Evolutionary conservation across 2,797 vertebrate species (phyloP), one percentile per base, ranked within the genome.

Genomic region (Diglossa cyanea): DNA sequence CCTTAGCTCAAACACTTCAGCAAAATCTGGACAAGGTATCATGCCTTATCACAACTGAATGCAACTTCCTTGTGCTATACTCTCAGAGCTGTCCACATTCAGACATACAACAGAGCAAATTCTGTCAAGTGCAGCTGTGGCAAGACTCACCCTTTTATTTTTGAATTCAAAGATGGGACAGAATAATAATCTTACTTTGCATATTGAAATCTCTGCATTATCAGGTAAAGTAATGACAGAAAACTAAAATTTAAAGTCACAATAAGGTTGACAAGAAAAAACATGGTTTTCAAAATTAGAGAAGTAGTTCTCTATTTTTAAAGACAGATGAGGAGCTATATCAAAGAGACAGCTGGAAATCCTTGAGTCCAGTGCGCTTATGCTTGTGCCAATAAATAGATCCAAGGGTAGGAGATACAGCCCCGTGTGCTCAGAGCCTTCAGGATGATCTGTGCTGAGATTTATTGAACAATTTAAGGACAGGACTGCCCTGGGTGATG

Each of bases 401-500:
- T 54, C 19, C 77, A 55, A 92, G 83, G 74, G 33, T 53, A 74
- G 40, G 3, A 70, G 40, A 26, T 5, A 31, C 2, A 67, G 37
- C n/a, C 44, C 17, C 0, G 2, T 12, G 50, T 8, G 31, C 75
- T 80, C 57, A 57, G 71, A 93, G 66, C 51, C 50, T 87, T 40
- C 63, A 68, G 35, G 26, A 72, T 21, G 81, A 37, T 13, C 47
- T 2, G 17, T 47, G 60, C 14, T 18, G 63, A 65, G 48, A 94
- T 92, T 92, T 90, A 94, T 73, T 86, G 88, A 82, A 61, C 6
- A 21, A 67, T 81, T 76, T 40, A 87, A 94, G 86, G 67, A 60
- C 33, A 48, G 54, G 40, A 51, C 39, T 79, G 78, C 42, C 63
- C 35, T 23, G 18, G 40, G 42, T 85, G 76, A 94, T 86, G 70